Evolutionary conservation across 2,797 vertebrate genomes (phyloP).

Genomic region (Anolis apletophallus): DNA sequence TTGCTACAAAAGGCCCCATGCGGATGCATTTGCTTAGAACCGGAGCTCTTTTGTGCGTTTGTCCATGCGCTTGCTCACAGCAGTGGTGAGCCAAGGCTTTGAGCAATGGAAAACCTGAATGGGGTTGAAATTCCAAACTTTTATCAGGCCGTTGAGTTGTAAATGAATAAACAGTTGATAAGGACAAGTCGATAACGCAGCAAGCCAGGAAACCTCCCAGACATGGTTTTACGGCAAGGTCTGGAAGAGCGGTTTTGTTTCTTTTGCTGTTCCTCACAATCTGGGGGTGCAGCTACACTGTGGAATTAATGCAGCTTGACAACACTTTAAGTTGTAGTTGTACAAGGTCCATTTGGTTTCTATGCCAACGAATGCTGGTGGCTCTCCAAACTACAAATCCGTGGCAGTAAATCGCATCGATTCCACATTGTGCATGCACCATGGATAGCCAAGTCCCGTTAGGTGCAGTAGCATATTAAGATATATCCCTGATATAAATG

Average conservation of each 20-base stretch:
- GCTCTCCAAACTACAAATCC: no score
- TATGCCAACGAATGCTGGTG: no score
- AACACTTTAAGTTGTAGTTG: no score
- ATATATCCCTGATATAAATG: no score
- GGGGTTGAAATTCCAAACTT: slow-evolving; percentile 13
- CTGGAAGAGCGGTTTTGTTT: neutral
- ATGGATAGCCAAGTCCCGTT: no score
- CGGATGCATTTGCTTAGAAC: neutral
- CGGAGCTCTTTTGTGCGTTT: neutral
- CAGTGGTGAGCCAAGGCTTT: neutral
- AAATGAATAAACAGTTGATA: slow-evolving; percentile 26
- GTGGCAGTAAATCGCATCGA: no score
- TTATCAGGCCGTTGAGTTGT: neutral
- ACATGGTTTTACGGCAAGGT: neutral
- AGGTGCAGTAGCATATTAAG: no score
- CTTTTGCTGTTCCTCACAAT: neutral
- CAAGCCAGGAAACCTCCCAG: neutral
- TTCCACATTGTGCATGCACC: no score
- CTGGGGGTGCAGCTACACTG: no score
- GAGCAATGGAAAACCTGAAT: neutral
- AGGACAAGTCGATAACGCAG: neutral
- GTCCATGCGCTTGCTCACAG: neutral
- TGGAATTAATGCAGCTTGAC: no score
- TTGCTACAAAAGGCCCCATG: neutral
- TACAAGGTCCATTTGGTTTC: no score